Percentiles rank a stretch among this genome's conserved stretches.
These are phyloP conservation scores for Phyllostomus hastatus DNA, from an alignment of 2,113 vertebrate species.

Conservation along the genomic window DNA sequence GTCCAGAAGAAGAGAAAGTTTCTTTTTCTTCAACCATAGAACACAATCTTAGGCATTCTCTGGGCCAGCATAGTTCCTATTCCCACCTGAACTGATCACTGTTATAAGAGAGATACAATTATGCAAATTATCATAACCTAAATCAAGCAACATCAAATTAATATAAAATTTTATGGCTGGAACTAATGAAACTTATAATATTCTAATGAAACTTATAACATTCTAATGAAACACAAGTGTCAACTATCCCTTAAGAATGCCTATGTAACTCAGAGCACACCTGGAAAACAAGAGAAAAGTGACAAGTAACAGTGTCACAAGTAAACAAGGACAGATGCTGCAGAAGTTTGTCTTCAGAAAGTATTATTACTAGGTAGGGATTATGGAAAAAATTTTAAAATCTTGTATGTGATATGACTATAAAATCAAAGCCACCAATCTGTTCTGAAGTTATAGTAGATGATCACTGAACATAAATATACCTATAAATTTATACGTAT, in stretches of 20 bases:
- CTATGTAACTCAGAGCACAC: neutral
- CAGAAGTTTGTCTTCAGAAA: neutral
- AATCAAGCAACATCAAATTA: conserved; percentile 1
- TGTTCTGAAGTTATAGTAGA: neutral
- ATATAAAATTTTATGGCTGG: neutral
- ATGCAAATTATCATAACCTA: neutral
- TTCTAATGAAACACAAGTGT: neutral
- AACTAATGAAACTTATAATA: neutral
- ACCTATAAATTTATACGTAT: neutral
- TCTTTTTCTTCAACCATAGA: neutral
- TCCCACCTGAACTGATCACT: neutral
- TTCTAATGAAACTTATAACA: neutral
- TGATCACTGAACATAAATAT: neutral
- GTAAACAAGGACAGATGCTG: neutral
- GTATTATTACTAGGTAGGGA: neutral
- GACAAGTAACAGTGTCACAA: neutral
- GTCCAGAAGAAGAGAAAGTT: neutral
- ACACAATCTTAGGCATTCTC: neutral
- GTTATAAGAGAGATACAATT: neutral
- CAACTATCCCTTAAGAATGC: neutral
- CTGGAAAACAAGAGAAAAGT: neutral
- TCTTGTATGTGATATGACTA: neutral
- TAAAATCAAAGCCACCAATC: neutral
- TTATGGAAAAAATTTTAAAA: neutral
- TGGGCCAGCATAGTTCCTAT: neutral